Evolutionary conservation across 2,113 vertebrate genomes (phyloP).

Genomic region (Bagarius yarrelli): DNA sequence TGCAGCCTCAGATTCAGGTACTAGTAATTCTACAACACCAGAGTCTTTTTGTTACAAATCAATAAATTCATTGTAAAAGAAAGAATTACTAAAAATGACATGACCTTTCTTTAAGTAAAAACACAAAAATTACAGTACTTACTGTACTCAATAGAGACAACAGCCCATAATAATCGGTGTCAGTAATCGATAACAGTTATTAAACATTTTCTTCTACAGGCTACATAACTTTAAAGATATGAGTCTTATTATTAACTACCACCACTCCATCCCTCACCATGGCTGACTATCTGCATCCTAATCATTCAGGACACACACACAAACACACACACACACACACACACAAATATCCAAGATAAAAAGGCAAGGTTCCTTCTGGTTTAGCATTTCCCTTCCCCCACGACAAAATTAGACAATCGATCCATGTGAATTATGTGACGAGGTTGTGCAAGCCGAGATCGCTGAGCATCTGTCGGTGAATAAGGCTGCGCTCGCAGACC

Average conservation of each 20-base stretch:
- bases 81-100: background rate
- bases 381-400: background rate
- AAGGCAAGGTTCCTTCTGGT: slow-evolving; percentile 9
- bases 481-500: slow-evolving; percentile 29
- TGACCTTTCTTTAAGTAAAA: background rate
- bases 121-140: background rate
- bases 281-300: background rate
- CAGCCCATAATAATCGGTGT: background rate
- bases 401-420: slow-evolving; percentile 36
- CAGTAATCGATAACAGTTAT: background rate
- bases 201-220: background rate
- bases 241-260: background rate
- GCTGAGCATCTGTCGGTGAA: slow-evolving; percentile 30
- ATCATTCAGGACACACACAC: background rate
- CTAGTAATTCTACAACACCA: background rate
- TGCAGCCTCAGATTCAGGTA: background rate
- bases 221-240: background rate
- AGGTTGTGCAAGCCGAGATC: slow-evolving; percentile 34
- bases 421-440: slow-evolving; percentile 36
- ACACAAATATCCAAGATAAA: background rate
- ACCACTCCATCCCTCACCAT: background rate
- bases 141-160: background rate
- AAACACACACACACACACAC: slow-evolving; percentile 1
- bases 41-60: background rate
- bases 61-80: background rate